Base-by-base conservation (phyloP, 2,797 vertebrate genomes). In the Ibycter americanus region DNA sequence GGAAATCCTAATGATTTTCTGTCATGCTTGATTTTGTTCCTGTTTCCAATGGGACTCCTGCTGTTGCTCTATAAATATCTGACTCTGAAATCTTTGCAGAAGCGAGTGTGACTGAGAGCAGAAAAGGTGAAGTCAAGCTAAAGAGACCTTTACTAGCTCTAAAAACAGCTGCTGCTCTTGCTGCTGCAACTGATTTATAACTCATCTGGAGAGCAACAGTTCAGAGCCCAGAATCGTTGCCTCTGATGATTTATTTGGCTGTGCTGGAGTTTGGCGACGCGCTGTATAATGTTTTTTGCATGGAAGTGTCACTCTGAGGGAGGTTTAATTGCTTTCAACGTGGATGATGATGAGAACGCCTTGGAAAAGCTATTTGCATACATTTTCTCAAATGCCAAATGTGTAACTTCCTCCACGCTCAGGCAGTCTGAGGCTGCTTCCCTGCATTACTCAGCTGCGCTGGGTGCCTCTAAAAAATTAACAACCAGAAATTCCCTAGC, bases 251-350 rank as follows among this genome's bases (percentile, higher is more conserved):
- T 97, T 97, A 83, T 93, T 94, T 83, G 93, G 84, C 89, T 67
- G 65, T 52, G 70, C 72, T 87, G 23, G 46, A 73, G 65, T 87
- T 85, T 90, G 94, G 81, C 18, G 16, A 86, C 1, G 6, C 81
- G 59, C 72, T 71, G 44, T 84, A 90, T 58, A 91, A 92, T 88
- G 89, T 85, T 95, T 96, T 87, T 96, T 96, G 79, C 93, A 91
- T 54, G 70, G 55, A 95, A 95, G 89, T 96, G 86, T 91, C 84
- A 85, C 87, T 95, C 68, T 61, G 73, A 96, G 84, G 91, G 91
- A 91, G 79, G 83, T 95, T 96, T 96, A 97, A 97, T 97, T 97
- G 96, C 96, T 96, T 95, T 93, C 85, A 96, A 71, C 2, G 6
- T 90, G 89, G 95, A 94, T 93, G 62, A 85, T 91, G 93, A 96